Percentiles rank a stretch among this genome's conserved stretches.
phyloP scores from a whole-genome alignment of 2,888 invertebrate species.

The Bombyx huttoni region DNA sequence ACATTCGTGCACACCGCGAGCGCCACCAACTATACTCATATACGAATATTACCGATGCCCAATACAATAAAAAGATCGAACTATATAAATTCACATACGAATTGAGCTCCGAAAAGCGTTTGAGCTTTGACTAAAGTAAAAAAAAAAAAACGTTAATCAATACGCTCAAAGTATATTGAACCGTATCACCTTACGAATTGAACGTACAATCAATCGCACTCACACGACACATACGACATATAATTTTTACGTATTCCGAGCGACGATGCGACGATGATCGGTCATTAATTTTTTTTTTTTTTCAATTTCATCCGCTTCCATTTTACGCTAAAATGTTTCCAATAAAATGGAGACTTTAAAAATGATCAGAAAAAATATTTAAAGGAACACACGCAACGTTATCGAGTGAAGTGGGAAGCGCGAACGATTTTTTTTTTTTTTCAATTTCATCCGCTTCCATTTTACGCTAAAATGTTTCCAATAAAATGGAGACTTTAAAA shows the following conservation, averaged over 20 bases:
- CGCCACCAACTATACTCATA: not conserved
- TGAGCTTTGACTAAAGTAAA: not conserved
- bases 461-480: no score
- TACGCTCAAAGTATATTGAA: not conserved
- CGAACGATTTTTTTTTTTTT: no score
- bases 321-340: no score
- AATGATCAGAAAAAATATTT: no score
- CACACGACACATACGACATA: not conserved
- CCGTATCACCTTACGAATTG: not conserved
- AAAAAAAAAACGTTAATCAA: not conserved
- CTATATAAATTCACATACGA: not conserved
- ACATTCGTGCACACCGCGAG: not conserved
- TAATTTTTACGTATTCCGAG: not conserved
- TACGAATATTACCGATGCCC: not conserved
- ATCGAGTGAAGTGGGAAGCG: no score
- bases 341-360: no score
- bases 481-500: no score
- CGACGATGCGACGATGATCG: no score
- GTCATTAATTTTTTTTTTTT: no score
- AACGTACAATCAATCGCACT: not conserved
- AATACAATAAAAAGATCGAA: not conserved
- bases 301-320: no score
- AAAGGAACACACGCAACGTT: no score
- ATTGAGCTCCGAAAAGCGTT: not conserved
- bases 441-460: no score